phyloP scores from a whole-genome alignment of 2,888 invertebrate genomes.

The Sussaba pulchella region DNA sequence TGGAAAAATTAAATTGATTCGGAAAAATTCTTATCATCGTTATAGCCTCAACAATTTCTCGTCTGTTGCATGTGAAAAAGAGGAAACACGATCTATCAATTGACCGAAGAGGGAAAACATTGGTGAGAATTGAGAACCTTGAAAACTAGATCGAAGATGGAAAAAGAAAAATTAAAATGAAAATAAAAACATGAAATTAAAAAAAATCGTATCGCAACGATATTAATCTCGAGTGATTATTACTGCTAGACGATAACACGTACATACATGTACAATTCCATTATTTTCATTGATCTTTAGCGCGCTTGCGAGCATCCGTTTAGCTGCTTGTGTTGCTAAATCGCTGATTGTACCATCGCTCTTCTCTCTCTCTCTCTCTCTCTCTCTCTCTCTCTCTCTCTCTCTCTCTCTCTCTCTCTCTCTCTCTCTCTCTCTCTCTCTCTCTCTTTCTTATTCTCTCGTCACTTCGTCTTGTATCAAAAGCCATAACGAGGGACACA shows the following conservation, averaged over 20 bases:
- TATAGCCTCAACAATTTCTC: no score
- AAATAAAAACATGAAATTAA: no score
- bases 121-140: not conserved
- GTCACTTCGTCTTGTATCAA: no score
- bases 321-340: not conserved
- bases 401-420: not conserved
- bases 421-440: not conserved
- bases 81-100: not conserved
- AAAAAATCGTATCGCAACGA: constrained; percentile 16
- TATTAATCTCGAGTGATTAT: constrained; percentile 27
- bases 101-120: not conserved
- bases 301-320: not conserved
- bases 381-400: not conserved
- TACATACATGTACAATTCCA: constrained; percentile 40
- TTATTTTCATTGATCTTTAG: constrained; percentile 44
- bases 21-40: no score
- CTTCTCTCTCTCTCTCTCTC: not conserved
- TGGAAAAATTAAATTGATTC: no score
- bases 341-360: not conserved
- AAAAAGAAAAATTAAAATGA: no score
- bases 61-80: no score
- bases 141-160: constrained; percentile 10
- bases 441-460: no score
- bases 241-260: constrained; percentile 24
- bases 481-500: constrained; percentile 3